Percentiles rank a stretch among this genome's conserved stretches.
Evolutionary conservation across 2,113 vertebrate species (phyloP).

Genomic region (Gymnogyps californianus): DNA sequence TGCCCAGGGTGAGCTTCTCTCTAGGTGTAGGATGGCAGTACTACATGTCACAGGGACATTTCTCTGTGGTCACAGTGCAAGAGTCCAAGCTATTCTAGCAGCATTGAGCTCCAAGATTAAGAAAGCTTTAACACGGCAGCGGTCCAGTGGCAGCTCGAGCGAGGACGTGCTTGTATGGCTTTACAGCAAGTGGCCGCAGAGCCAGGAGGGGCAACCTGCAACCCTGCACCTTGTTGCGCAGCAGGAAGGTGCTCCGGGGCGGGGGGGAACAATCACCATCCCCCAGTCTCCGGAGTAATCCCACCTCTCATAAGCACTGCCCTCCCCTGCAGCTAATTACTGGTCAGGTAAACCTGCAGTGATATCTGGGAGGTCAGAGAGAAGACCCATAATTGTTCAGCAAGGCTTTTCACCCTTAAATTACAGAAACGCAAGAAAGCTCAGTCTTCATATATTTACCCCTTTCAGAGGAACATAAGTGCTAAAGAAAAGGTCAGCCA

Average conservation of each 20-base stretch:
- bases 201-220: not conserved
- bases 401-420: not conserved
- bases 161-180: not conserved
- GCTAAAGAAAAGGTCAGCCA: not conserved
- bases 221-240: not conserved
- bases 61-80: not conserved
- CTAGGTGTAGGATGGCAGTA: not conserved
- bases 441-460: not conserved
- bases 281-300: rapidly evolving
- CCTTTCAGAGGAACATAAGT: not conserved
- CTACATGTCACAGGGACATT: not conserved
- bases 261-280: not conserved
- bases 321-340: not conserved
- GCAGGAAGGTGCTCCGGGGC: rapidly evolving
- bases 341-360: not conserved
- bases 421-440: not conserved
- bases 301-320: not conserved
- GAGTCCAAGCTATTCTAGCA: not conserved
- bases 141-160: not conserved
- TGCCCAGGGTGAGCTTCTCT: not conserved
- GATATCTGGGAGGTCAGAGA: not conserved
- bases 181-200: not conserved
- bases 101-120: not conserved
- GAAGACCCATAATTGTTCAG: not conserved
- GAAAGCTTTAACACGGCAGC: not conserved